Conservation (phyloP, 35 echinoderm and acorn worm species). For the Stichopus chloronotus region DNA sequence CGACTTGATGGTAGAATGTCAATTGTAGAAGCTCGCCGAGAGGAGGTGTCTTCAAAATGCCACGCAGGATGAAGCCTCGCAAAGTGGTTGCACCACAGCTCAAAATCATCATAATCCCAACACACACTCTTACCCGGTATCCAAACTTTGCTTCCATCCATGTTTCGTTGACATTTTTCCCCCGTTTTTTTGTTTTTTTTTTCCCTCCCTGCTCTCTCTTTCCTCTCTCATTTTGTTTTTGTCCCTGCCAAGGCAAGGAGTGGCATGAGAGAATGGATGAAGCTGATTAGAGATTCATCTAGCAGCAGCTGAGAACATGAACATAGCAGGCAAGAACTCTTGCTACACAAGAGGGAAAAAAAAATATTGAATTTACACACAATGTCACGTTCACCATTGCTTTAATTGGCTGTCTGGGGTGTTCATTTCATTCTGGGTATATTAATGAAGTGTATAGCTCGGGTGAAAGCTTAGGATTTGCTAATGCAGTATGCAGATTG, state of each 20-base stretch:
- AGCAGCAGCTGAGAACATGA: constrained; percentile 56
- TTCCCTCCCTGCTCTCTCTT: background rate
- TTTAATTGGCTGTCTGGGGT: constrained; percentile 49
- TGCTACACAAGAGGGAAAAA: constrained; percentile 38
- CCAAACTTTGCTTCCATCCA: constrained; percentile 11
- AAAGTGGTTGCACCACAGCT: background rate
- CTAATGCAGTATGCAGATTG: constrained; percentile 47
- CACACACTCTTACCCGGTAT: background rate
- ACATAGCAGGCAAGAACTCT: constrained; percentile 14
- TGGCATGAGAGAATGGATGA: constrained; percentile 23
- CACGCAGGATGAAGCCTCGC: background rate
- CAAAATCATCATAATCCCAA: background rate
- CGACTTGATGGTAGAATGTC: background rate
- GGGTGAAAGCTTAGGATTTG: constrained; percentile 46
- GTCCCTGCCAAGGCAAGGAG: background rate
- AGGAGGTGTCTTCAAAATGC: background rate
- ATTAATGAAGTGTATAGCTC: constrained; percentile 55
- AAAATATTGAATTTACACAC: constrained; percentile 65
- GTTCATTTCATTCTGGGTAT: constrained; percentile 52
- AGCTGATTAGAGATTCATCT: constrained; percentile 55
- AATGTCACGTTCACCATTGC: constrained; percentile 60
- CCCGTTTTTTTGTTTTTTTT: background rate
- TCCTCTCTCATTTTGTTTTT: constrained; percentile 2
- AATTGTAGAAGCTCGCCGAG: background rate
- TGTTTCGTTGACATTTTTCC: background rate